Evolutionary conservation across 2,888 invertebrate species (phyloP).

Genomic region (Anthophora plumipes): DNA sequence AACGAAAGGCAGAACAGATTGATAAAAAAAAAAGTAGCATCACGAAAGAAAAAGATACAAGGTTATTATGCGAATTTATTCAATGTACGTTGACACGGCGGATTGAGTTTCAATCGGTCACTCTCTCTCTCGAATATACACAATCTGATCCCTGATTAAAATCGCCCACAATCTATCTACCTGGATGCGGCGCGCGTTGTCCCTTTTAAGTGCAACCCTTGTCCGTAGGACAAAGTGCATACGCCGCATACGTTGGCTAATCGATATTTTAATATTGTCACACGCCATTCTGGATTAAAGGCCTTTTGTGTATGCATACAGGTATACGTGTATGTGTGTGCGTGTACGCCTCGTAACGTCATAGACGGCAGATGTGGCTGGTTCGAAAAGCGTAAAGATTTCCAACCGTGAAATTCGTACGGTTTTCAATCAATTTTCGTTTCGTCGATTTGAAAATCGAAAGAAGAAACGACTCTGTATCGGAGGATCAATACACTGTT

Average conservation of each 20-base stretch:
- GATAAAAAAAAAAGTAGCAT: no score
- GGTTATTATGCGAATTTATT: conserved; percentile 16
- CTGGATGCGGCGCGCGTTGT: conserved; percentile 71
- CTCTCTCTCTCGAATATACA: conserved; percentile 36
- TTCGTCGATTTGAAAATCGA: neutral
- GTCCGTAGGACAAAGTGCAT: conserved; percentile 83
- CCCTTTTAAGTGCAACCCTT: conserved; percentile 78
- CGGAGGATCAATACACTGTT: neutral
- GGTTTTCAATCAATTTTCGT: conserved; percentile 36
- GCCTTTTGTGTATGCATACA: conserved; percentile 61
- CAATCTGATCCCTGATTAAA: conserved; percentile 68
- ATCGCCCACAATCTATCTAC: conserved; percentile 76
- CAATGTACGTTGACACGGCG: neutral
- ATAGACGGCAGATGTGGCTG: conserved; percentile 68
- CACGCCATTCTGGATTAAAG: conserved; percentile 77
- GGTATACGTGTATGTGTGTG: neutral
- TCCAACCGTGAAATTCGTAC: no score
- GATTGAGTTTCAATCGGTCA: conserved; percentile 49
- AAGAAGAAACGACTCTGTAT: no score
- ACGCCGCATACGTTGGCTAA: conserved; percentile 84
- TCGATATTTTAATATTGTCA: conserved; percentile 85
- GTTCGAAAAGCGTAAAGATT: conserved; percentile 60
- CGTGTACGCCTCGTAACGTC: conserved; percentile 55
- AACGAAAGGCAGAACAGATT: no score
- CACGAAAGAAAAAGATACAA: neutral